Evolutionary conservation across 2,113 vertebrate genomes (phyloP), one percentile per base, ranked within the genome.

Genomic region (Petaurus breviceps): DNA sequence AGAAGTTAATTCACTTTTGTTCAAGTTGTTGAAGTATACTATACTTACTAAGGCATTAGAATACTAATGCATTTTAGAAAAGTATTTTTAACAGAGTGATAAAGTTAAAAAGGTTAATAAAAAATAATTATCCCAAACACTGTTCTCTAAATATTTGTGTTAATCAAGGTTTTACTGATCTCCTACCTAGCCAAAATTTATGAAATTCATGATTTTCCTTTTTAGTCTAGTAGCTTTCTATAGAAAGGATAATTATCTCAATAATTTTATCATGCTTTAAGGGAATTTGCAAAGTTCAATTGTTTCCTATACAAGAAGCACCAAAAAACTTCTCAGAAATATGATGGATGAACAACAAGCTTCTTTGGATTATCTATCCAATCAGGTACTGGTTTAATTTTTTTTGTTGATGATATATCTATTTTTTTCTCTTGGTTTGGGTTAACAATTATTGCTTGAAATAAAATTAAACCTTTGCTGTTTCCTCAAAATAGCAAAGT

Each of bases 261-360:
- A 57, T 25, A 26, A 90, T 96, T 96, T 97, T 95, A 94, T 93
- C 95, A 95, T 97, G 94, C 92, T 98, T 97, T 98, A 97, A 99
- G 99, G 98, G 96, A 99, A 99, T 98, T 95, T 99, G 92, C 99
- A 99, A 98, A 99, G 99, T 97, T 99, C 99, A 93, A 98, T 99
- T 97, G 95, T 99, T 98, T 98, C 98, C 93, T 99, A 99, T 96
- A 99, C 99, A 97, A 99, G 99, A 97, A 99, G 98, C 98, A 99
- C 99, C 91, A 99, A 99, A 96, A 99, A 99, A 97, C 94, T 99
- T 94, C 96, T 99, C 90, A 99, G 99, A 98, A 99, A 99, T 95
- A 99, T 99, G 98, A 99, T 99, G 98, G 99, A 99, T 94, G 99
- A 99, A 93, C 99, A 99, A 90, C 99, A 99, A 92, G 98, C 99